phyloP scores from a whole-genome alignment of 2,888 invertebrate species.

The Parochlus steinenii region DNA sequence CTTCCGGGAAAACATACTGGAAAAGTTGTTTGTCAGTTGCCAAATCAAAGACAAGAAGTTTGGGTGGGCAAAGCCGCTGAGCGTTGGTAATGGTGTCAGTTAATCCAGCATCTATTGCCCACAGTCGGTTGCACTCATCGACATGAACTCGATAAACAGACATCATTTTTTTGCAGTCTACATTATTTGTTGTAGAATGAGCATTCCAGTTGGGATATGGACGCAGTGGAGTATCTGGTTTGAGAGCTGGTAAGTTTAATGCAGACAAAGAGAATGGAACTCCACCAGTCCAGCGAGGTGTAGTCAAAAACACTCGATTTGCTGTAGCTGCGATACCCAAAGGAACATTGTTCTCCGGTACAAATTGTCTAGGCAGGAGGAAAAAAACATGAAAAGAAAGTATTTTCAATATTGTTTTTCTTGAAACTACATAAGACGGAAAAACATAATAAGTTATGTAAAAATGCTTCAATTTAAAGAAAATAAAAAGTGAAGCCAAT shows the following conservation, averaged over 20 bases:
- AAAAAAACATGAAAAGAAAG: neutral
- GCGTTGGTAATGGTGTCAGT: constrained; percentile 49
- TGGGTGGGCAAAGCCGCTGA: constrained; percentile 54
- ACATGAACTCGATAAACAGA: constrained; percentile 61
- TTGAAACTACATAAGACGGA: neutral
- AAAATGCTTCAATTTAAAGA: neutral
- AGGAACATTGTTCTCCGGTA: constrained; percentile 57
- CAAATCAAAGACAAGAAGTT: constrained; percentile 55
- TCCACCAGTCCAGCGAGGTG: constrained; percentile 56
- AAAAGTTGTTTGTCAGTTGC: constrained; percentile 42
- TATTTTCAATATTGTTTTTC: neutral
- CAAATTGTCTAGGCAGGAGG: constrained; percentile 46
- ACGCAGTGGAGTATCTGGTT: constrained; percentile 41
- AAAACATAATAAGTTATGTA: neutral
- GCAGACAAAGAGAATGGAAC: constrained; percentile 49
- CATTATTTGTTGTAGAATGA: constrained; percentile 24
- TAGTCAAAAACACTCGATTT: constrained; percentile 51
- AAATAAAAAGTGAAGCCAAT: constrained; percentile 4
- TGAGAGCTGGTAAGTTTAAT: constrained; percentile 31
- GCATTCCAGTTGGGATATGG: constrained; percentile 59
- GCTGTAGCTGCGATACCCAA: constrained; percentile 54
- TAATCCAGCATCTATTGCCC: constrained; percentile 68
- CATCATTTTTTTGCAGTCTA: constrained; percentile 48
- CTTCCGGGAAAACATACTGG: constrained; percentile 44
- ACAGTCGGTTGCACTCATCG: constrained; percentile 58